A percentile compares a stretch with the other conserved stretches of the same genome.
Conservation (phyloP, 2,797 vertebrate genomes). For the Muscicapa striata region DNA sequence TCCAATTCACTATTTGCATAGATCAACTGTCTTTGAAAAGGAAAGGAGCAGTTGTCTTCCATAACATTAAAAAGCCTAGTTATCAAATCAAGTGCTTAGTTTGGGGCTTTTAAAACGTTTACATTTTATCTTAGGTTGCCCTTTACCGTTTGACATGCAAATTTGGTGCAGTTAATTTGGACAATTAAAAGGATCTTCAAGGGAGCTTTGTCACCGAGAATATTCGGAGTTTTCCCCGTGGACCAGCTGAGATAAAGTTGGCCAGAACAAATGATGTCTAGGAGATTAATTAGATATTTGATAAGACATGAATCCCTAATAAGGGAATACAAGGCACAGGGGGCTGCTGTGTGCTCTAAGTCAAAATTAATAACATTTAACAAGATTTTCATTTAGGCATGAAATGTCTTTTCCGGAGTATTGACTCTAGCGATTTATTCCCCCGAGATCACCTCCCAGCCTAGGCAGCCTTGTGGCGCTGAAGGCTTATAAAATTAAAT, state of each 20-base stretch:
- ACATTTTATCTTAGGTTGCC: constrained; percentile 89
- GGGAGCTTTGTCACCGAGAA: constrained; percentile 93
- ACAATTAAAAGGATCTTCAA: constrained; percentile 99
- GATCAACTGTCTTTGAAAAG: constrained; percentile 87
- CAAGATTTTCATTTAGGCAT: constrained; percentile 99
- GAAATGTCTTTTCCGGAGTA: constrained; percentile 98
- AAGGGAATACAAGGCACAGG: constrained; percentile 98
- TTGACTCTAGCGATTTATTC: constrained; percentile 94
- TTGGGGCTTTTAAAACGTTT: constrained; percentile 87
- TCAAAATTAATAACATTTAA: constrained; percentile 99
- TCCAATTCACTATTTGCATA: constrained; percentile 96
- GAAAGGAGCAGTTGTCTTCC: constrained; percentile 89
- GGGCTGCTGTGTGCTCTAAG: constrained; percentile 96
- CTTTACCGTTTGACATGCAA: constrained; percentile 98
- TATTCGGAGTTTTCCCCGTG: constrained; percentile 87
- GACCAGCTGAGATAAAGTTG: constrained; percentile 96
- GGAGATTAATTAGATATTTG: constrained; percentile 99
- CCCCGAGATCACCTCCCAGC: constrained; percentile 75
- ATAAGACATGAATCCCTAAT: constrained; percentile 99
- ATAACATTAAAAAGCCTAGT: constrained; percentile 87
- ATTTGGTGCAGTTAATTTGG: constrained; percentile 98
- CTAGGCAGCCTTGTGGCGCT: constrained; percentile 55
- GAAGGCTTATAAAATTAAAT: constrained; percentile 48
- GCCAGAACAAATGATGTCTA: constrained; percentile 99
- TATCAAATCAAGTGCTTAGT: constrained; percentile 92